Conservation (phyloP, 2,888 invertebrate species). For the Ectemnius cavifrons region DNA sequence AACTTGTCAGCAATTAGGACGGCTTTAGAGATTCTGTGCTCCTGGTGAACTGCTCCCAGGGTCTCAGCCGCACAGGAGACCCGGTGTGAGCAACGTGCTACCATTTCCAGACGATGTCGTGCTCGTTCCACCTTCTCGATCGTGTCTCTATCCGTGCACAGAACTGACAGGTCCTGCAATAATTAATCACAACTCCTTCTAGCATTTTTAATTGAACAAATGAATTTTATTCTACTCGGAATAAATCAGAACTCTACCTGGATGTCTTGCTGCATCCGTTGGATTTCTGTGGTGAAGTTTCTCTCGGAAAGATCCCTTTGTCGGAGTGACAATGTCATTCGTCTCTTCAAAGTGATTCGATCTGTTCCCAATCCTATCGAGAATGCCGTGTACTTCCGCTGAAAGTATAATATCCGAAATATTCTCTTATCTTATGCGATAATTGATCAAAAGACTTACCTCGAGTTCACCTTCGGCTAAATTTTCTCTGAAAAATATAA, state of each 20-base stretch:
- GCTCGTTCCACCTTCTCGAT: constrained; percentile 72
- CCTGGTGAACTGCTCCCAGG: constrained; percentile 74
- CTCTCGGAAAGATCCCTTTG: constrained; percentile 73
- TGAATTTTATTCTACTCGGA: constrained; percentile 9
- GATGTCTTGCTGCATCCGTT: constrained; percentile 70
- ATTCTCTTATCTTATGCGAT: not conserved
- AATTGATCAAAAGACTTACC: constrained; percentile 56
- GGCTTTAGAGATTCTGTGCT: constrained; percentile 70
- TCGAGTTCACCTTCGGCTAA: constrained; percentile 69
- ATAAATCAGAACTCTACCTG: constrained; percentile 54
- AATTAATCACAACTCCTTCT: too few species aligned
- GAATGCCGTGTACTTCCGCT: constrained; percentile 72
- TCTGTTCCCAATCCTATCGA: constrained; percentile 73
- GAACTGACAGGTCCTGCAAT: constrained; percentile 68
- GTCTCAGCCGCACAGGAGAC: constrained; percentile 73
- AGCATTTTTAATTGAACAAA: constrained; percentile 26
- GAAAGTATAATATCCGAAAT: constrained; percentile 28
- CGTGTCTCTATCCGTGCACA: constrained; percentile 74
- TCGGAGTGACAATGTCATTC: constrained; percentile 68
- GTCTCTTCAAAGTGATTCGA: constrained; percentile 68
- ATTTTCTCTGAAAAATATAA: constrained; percentile 60
- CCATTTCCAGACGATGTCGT: constrained; percentile 71
- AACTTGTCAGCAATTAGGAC: constrained; percentile 72
- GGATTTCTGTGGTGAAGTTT: constrained; percentile 69
- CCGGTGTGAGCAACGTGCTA: constrained; percentile 69